Conservation (phyloP, 1,140 invertebrate species). For the Drosophila funebris region DNA sequence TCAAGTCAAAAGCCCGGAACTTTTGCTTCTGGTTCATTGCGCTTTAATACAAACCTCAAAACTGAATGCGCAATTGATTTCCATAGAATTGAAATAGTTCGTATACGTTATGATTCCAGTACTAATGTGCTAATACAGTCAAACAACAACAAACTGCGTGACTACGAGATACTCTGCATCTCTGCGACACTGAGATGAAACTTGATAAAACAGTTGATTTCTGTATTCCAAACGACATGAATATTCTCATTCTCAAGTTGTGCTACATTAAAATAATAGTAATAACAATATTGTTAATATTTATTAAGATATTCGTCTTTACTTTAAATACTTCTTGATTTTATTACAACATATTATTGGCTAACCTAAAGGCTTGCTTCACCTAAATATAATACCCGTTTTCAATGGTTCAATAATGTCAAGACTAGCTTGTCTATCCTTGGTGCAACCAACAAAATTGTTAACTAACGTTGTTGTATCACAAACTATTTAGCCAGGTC, state of each 20-base stretch:
- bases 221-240: no score
- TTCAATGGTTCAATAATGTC: neutral
- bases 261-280: no score
- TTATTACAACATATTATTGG: no score
- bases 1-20: neutral
- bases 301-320: no score
- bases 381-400: no score
- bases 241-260: no score
- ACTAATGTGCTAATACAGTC: neutral
- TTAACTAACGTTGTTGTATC: neutral
- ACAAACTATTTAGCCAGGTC: neutral
- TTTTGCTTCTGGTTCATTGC: neutral
- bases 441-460: neutral
- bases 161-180: no score
- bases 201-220: no score
- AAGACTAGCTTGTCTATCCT: neutral
- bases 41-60: neutral
- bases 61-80: neutral
- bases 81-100: neutral
- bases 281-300: no score
- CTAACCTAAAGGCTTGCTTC: no score
- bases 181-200: no score
- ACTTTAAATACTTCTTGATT: no score
- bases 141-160: neutral
- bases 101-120: neutral